Evolutionary conservation across 2,797 vertebrate genomes (phyloP).

Genomic region (Hybognathus amarus): DNA sequence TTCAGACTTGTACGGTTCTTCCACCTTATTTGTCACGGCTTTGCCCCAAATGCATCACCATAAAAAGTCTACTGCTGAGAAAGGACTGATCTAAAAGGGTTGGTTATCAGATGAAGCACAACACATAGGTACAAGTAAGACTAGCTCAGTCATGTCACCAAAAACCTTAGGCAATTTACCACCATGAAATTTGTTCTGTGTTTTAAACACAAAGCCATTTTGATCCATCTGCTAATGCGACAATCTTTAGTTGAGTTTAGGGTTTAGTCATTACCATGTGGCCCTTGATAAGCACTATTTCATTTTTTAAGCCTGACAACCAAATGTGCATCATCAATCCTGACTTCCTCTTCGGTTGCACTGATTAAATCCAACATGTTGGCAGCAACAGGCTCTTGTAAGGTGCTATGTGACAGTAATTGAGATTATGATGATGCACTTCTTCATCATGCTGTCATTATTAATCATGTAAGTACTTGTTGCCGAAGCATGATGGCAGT

Average conservation of each 20-base stretch:
- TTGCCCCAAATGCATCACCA: conserved; percentile 1
- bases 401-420: conserved; percentile 42
- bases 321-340: conserved; percentile 39
- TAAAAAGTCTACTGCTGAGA: conserved; percentile 15
- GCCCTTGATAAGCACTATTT: conserved; percentile 28
- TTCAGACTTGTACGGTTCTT: conserved; percentile 4
- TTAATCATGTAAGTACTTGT: conserved; percentile 51
- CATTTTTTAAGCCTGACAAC: conserved; percentile 21
- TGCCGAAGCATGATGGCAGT: conserved; percentile 37
- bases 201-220: conserved; percentile 18
- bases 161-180: background rate
- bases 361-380: conserved; percentile 36
- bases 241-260: conserved; percentile 7
- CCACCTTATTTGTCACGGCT: conserved; percentile 7
- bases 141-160: conserved; percentile 1
- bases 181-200: background rate
- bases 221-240: background rate
- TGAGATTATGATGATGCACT: conserved; percentile 53
- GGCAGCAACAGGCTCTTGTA: conserved; percentile 38
- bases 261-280: conserved; percentile 21
- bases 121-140: background rate
- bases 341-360: background rate
- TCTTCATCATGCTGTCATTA: conserved; percentile 47
- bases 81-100: background rate
- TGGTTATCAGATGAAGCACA: conserved; percentile 14